Evolutionary conservation across 2,888 invertebrate genomes (phyloP), one percentile per base, ranked within the genome.

Genomic region (Catocala sponsa): DNA sequence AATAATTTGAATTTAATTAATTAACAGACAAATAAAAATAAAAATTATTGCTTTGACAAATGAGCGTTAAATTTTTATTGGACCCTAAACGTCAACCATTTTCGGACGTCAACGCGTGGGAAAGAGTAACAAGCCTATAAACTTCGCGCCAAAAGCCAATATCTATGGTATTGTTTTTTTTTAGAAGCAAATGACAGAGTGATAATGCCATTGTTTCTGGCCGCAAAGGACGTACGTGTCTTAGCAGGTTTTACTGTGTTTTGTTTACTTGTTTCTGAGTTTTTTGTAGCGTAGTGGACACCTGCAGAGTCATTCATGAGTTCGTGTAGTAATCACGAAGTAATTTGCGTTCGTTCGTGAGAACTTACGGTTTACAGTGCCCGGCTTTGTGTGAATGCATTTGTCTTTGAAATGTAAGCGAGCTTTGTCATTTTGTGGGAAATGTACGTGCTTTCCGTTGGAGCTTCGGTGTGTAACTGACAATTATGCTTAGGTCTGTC

Each of bases 151-250:
- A 80, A 86, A 87, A 85, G 77, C 83, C 82, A 82, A 81, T 79
- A 78, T 82, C 75, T 79, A 69, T 79, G 76, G 72, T 66, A 74
- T 72, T 80, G 72, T 50, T 75, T 82, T 86, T 87, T 86, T 80
- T 80, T 74, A 72, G 71, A 68, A 74, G 76, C 79, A 74, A 74
- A 71, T 74, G 74, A 74, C 67, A 68, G 60, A 72, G 79, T 76
- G 80, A 84, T 88, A 82, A 82, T 79, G 81, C 83, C 74, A 89
- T 93, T 93, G 93, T 94, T 83, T 91, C 83, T 88, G 83, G 84
- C 92, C 93, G 91, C 92, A 91, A 90, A 87, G 84, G 86, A 90
- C 92, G 92, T 84, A 82, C 84, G 84, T 93, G 94, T 91, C 92
- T 88, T 73, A 82, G 85, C 85, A 85, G 86, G 90, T 86, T 90